A percentile compares a stretch with the other conserved stretches of the same genome.
Evolutionary conservation across 2,113 vertebrate species (phyloP).

Genomic region (Carassius gibelio): DNA sequence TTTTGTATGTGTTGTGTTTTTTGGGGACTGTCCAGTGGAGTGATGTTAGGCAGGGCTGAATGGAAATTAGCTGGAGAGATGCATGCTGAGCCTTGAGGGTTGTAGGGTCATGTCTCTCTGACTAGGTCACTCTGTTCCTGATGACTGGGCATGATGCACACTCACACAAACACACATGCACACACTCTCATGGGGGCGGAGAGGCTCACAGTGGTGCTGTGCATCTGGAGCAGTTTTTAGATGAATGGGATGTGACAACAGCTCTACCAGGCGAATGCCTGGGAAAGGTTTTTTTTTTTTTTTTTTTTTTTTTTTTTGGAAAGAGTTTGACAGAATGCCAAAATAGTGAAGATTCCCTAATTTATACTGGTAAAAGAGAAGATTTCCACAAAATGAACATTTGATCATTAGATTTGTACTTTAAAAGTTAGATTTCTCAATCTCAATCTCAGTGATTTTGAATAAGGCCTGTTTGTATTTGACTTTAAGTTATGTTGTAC

Average conservation of each 20-base stretch:
- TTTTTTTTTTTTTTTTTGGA: neutral
- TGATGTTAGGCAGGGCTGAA: constrained; percentile 13
- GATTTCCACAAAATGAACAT: no score
- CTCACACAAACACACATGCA: constrained; percentile 27
- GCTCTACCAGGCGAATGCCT: constrained; percentile 39
- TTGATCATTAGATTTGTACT: neutral
- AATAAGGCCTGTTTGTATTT: no score
- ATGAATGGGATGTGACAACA: constrained; percentile 58
- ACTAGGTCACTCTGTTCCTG: constrained; percentile 34
- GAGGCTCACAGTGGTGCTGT: constrained; percentile 41
- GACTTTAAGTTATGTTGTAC: no score
- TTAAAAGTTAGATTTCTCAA: neutral
- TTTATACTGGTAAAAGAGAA: no score
- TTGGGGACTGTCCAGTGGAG: neutral
- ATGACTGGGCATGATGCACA: constrained; percentile 30
- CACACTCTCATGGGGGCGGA: constrained; percentile 5
- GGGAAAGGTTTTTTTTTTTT: neutral
- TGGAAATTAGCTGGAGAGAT: constrained; percentile 34
- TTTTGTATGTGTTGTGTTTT: neutral
- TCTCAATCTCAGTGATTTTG: no score
- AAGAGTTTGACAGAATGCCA: neutral
- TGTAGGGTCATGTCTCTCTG: constrained; percentile 32
- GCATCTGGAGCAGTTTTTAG: constrained; percentile 48
- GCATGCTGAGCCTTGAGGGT: constrained; percentile 10
- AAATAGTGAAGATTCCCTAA: neutral